phyloP scores from a whole-genome alignment of 2,888 invertebrate species.

The Tachina lurida region DNA sequence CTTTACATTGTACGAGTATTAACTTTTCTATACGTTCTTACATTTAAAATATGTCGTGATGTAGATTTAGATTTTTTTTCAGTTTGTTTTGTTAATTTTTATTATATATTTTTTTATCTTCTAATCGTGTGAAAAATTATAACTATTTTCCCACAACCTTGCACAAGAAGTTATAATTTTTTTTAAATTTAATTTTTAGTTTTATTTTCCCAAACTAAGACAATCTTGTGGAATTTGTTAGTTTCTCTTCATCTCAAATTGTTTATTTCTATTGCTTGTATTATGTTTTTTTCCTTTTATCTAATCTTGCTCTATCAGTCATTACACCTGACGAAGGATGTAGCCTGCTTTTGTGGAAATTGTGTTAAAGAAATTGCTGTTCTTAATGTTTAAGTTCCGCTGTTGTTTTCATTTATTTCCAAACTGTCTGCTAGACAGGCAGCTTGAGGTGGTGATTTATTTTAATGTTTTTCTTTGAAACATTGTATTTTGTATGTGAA shows the following conservation, averaged over 20 bases:
- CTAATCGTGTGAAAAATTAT: conserved; percentile 80
- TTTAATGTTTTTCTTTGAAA: neutral
- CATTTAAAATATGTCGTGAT: conserved; percentile 15
- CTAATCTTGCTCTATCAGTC: neutral
- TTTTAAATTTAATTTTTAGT: conserved; percentile 15
- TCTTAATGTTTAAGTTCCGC: conserved; percentile 54
- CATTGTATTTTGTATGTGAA: conserved; percentile 3
- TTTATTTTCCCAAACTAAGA: conserved; percentile 10
- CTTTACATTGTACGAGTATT: neutral
- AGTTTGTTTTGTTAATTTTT: conserved; percentile 20
- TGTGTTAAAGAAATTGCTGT: conserved; percentile 58
- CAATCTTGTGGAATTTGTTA: conserved; percentile 12
- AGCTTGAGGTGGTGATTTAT: conserved; percentile 22
- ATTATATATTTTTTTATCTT: conserved; percentile 33
- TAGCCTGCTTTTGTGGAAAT: conserved; percentile 37
- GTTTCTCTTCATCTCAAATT: neutral
- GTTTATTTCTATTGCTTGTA: neutral
- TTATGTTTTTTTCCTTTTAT: neutral
- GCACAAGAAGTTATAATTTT: conserved; percentile 72
- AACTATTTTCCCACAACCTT: conserved; percentile 80
- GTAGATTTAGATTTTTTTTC: conserved; percentile 8
- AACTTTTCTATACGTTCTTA: neutral
- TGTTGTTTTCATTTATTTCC: conserved; percentile 31
- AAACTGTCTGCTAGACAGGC: neutral
- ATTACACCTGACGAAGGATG: conserved; percentile 1